Conservation (phyloP, 2,113 vertebrate species). For the Microtus oregoni region DNA sequence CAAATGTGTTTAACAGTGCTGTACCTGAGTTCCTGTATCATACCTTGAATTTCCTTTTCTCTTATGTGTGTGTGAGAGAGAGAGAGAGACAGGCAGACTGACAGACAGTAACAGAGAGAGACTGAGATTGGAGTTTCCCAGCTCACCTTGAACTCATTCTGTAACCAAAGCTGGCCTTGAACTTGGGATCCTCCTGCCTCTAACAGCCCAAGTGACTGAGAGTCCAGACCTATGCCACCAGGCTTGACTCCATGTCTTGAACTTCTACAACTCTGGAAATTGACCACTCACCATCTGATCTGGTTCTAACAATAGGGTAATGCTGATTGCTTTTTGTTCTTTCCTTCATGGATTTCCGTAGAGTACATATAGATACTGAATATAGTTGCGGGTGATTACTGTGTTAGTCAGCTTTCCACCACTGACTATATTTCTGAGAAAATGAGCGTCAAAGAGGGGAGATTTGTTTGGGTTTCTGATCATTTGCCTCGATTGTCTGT, state of each 20-base stretch:
- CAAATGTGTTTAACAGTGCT: constrained; percentile 72
- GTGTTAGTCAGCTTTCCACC: background rate
- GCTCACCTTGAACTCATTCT: background rate
- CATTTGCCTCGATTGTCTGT: background rate
- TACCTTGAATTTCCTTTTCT: constrained; percentile 11
- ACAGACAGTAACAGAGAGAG: background rate
- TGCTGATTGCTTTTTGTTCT: constrained; percentile 66
- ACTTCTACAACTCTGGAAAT: constrained; percentile 73
- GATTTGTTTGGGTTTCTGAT: background rate
- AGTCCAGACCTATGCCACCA: background rate
- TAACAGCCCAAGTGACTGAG: no score
- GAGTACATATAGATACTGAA: constrained; percentile 58
- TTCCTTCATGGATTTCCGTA: constrained; percentile 81
- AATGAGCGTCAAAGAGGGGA: background rate
- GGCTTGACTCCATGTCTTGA: background rate
- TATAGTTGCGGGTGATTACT: background rate
- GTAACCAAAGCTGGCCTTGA: background rate
- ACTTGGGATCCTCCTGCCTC: background rate
- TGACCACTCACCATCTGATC: constrained; percentile 78
- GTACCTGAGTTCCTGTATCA: constrained; percentile 78
- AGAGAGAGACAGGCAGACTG: background rate
- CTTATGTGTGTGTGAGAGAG: background rate
- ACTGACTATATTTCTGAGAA: background rate
- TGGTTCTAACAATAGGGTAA: constrained; percentile 74
- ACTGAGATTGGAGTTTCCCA: background rate